Base-by-base conservation (phyloP, 2,113 vertebrate species). In the Acrocephalus arundinaceus region DNA sequence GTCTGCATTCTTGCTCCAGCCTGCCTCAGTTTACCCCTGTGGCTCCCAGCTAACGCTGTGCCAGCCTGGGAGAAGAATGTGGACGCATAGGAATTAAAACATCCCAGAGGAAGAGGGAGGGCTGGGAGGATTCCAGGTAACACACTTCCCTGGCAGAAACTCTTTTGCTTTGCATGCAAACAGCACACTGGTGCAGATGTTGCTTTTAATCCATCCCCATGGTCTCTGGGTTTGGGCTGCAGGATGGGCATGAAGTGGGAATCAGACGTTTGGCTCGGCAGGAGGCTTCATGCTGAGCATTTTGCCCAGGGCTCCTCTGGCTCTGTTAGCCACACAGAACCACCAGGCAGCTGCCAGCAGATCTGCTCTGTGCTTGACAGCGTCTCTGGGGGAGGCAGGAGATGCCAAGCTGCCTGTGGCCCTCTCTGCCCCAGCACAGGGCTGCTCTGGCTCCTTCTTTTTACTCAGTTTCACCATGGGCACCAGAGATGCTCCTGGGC, bases 381-480 rank as follows among this genome's bases (percentile, higher is more conserved):
- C 2, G 0, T 37, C 90, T 39, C 85, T 85, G 79, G 63, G 31
- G 76, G 31, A 68, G 28, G 85, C 28, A 71, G 67, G 77, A 5
- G 8, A 58, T 31, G 30, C 77, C 73, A 71, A 77, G 52, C 39
- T 70, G 61, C 80, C 62, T 25, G 54, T 2, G 2, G 74, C 75
- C 85, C 46, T 73, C 75, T 59, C 68, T 5, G 2, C 35, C 52
- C 72, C 30, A 0, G 54, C 67, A 55, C 1, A 0, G 62, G 35
- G 58, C 66, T 41, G 58, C 62, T 84, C 63, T 2, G 0, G 10
- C 70, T 87, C 37, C 61, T 52, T 73, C 24, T 35, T 15, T 13
- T 1, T 1, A 15, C 35, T 46, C 0, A 0, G 55, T 43, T 37
- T 30, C 15, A 1, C 24, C 0, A 0, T 7, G 8, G 75, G 71